Evolutionary conservation across 1,140 invertebrate species (phyloP).

Genomic region (Xylocopa sonorina): DNA sequence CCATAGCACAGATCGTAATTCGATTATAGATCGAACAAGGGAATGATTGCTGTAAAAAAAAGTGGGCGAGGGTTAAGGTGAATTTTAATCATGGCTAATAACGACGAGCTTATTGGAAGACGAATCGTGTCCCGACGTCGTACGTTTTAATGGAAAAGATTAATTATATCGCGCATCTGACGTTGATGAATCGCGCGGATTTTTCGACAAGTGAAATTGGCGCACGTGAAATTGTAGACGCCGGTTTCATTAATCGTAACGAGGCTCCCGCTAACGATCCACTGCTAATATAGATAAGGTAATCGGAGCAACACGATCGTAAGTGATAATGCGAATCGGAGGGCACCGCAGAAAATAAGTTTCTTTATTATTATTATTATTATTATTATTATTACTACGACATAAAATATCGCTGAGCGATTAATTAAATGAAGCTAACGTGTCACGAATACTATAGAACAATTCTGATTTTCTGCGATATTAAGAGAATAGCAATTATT

Average conservation of each 20-base stretch:
- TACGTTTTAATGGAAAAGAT: slow-evolving; percentile 23
- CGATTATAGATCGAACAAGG: slow-evolving; percentile 15
- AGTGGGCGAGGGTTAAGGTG: too few species aligned
- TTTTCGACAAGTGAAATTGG: slow-evolving; percentile 23
- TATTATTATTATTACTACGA: background rate
- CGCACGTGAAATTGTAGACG: slow-evolving; percentile 11
- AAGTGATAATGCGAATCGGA: background rate
- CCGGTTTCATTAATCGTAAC: slow-evolving; percentile 15
- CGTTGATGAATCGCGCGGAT: slow-evolving; percentile 23
- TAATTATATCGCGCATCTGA: slow-evolving; percentile 18
- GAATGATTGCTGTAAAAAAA: background rate
- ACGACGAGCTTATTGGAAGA: slow-evolving; percentile 7
- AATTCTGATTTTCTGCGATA: too few species aligned
- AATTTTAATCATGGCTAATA: slow-evolving; percentile 18
- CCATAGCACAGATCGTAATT: background rate
- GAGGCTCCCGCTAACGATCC: slow-evolving; percentile 14
- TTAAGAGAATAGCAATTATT: too few species aligned
- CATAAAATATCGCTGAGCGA: background rate
- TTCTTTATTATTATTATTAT: background rate
- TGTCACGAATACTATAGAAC: too few species aligned
- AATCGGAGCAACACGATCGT: slow-evolving; percentile 13
- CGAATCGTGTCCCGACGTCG: slow-evolving; percentile 8
- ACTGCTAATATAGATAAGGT: slow-evolving; percentile 27
- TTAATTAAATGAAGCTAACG: background rate
- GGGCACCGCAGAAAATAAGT: too few species aligned